A percentile compares a stretch with the other conserved stretches of the same genome.
Evolutionary conservation across 35 echinoderm and acorn worm species (phyloP).

Genomic region (Amphiura filiformis): DNA sequence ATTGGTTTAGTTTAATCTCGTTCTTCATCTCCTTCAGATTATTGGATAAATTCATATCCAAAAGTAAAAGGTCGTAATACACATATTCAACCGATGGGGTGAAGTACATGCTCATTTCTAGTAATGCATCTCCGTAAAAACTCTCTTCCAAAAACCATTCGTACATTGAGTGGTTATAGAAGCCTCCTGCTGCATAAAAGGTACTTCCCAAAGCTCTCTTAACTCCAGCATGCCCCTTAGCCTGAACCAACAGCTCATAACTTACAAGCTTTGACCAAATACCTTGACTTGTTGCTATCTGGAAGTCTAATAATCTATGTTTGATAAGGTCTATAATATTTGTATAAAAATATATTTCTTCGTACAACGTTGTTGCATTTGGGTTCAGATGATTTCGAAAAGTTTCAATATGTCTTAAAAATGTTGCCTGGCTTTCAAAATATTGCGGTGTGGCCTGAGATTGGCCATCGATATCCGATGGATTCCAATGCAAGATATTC

Average conservation of each 20-base stretch:
- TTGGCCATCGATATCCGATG: too few relatives aligned
- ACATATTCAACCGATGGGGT: constrained; percentile 20
- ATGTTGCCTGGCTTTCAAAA: background rate
- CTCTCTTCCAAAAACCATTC: constrained; percentile 45
- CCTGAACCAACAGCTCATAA: constrained; percentile 51
- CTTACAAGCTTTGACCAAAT: constrained; percentile 40
- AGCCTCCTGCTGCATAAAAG: constrained; percentile 58
- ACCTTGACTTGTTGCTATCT: background rate
- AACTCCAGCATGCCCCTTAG: constrained; percentile 57
- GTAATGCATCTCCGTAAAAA: constrained; percentile 1
- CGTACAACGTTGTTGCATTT: background rate
- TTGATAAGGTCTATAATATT: constrained; percentile 23
- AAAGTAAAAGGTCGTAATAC: background rate
- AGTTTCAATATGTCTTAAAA: background rate
- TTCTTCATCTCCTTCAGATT: constrained; percentile 18
- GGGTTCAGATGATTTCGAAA: background rate
- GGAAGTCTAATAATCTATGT: background rate
- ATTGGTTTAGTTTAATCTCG: constrained; percentile 33
- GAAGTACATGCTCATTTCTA: constrained; percentile 28
- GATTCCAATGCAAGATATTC: background rate
- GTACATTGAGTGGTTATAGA: constrained; percentile 25
- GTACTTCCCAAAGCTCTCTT: constrained; percentile 52
- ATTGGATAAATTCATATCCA: constrained; percentile 4
- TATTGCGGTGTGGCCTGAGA: background rate
- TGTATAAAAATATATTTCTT: constrained; percentile 40